A percentile compares a stretch with the other conserved stretches of the same genome.
These are phyloP conservation scores for Sinocyclocheilus maitianheensis DNA, from an alignment of 2,113 vertebrate species.

Conservation along the genomic window DNA sequence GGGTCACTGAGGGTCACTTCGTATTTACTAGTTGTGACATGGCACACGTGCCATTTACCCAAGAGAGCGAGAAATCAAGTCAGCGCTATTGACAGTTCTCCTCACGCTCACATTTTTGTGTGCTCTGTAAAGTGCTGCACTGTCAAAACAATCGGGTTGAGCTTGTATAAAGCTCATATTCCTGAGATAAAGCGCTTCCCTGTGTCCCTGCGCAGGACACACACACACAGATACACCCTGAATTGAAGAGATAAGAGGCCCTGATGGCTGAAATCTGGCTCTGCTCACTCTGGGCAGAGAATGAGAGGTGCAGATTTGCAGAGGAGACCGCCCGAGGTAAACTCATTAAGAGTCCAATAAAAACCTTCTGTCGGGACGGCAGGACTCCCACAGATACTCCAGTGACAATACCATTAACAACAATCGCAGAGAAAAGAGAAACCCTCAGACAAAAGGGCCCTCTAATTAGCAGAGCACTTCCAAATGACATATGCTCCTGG, in stretches of 20 bases:
- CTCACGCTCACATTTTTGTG: not conserved
- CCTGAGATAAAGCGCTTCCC: constrained; percentile 7
- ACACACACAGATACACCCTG: constrained; percentile 39
- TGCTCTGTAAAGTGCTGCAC: not conserved
- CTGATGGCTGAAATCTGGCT: constrained; percentile 48
- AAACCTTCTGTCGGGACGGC: constrained; percentile 62
- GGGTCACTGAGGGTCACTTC: constrained; percentile 34
- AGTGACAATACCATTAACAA: constrained; percentile 55
- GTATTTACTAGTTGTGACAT: constrained; percentile 49
- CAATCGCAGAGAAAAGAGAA: constrained; percentile 52
- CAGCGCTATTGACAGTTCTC: not conserved
- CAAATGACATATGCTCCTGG: constrained; percentile 61
- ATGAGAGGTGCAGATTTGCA: constrained; percentile 49
- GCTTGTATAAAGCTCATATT: not conserved
- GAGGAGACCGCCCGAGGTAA: constrained; percentile 55
- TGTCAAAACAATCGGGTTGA: not conserved
- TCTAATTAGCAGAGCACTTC: constrained; percentile 62
- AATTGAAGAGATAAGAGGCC: constrained; percentile 39
- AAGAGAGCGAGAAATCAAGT: constrained; percentile 33
- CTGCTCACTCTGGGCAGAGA: constrained; percentile 39
- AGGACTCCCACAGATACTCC: constrained; percentile 58
- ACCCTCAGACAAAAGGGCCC: constrained; percentile 56
- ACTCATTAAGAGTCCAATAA: constrained; percentile 63
- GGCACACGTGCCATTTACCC: constrained; percentile 55
- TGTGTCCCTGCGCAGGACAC: not conserved